Conservation (phyloP, 2,113 vertebrate genomes). For the Trogon melanurus region DNA sequence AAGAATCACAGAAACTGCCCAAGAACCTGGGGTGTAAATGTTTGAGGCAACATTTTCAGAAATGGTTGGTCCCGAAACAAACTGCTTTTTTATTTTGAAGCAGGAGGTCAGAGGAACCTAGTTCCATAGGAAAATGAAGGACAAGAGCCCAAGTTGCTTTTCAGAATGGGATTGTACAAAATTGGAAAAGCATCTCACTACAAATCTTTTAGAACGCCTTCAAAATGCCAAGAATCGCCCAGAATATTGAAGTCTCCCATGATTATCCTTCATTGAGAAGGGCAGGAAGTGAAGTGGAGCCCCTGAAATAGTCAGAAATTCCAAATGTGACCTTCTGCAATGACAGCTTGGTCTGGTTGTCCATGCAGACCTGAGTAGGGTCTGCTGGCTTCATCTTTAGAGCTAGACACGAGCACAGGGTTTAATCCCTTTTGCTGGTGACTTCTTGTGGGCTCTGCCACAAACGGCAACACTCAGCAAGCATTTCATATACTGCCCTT, state of each 20-base stretch:
- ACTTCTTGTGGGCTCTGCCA: not conserved
- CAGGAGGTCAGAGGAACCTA: not conserved
- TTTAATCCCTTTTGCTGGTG: not conserved
- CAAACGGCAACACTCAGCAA: not conserved
- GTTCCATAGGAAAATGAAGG: not conserved
- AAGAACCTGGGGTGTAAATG: not conserved
- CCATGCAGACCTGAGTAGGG: not conserved
- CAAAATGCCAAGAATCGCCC: not conserved
- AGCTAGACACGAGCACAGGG: not conserved
- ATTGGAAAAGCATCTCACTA: not conserved
- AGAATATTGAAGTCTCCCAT: not conserved
- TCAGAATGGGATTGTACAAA: not conserved
- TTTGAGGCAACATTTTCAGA: not conserved
- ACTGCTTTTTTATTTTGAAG: not conserved
- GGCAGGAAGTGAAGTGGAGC: not conserved
- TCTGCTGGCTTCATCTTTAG: not conserved
- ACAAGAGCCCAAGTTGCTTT: not conserved
- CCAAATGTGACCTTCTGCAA: not conserved
- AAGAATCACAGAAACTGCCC: not conserved
- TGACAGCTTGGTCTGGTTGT: not conserved
- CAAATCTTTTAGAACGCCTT: not conserved
- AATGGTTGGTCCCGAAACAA: not conserved
- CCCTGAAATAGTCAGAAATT: not conserved
- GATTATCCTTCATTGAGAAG: not conserved
- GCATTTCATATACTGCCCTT: not conserved